Base-by-base conservation (phyloP, 2,113 vertebrate species). In the Cyprinodon brontotheroides region DNA sequence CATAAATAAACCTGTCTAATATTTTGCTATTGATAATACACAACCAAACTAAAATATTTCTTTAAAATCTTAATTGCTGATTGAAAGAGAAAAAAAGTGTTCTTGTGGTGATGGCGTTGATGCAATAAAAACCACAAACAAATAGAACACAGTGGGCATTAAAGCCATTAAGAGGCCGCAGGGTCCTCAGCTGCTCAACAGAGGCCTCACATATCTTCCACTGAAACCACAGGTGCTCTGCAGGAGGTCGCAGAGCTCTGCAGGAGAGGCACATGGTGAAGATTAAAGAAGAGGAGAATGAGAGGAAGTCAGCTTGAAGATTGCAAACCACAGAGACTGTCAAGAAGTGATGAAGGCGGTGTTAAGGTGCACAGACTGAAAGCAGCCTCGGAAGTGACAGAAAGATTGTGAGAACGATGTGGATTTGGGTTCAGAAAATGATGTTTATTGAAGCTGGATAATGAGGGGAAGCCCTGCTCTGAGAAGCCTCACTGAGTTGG, bases 231-330 rank as follows among this genome's bases (percentile, higher is more conserved):
- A 84, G 50, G 12, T 0, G 39, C 77, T n/a, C 17, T 86, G 86
- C 87, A 81, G n/a, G 47, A 63, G 41, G 71, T 43, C 73, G 41
- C 69, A 70, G 38, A 36, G 3, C 29, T 70, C 80, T 89, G 90
- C 90, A 89, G 66, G 53, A 86, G 76, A 65, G 4, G 73, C 68
- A 81, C 53, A 72, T 2, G 29, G 68, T 0, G 38, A 62, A 74
- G 43, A 80, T 79, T 50, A 90, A 80, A 88, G 77, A 38, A 40
- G 47, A 37, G 64, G 70, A 83, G 69, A 84, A 63, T 7, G 41
- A 57, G 74, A 89, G 86, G 89, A 89, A 89, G 89, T 91, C 62
- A 61, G 43, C 61, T 65, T 75, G n/a, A 75, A 61, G 45, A 80
- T 14, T 57, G 4, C 40, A 36, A 88, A 88, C 86, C 80, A 79